These are phyloP conservation scores for Acanthacorydalis orientalis DNA, from an alignment of 2,888 invertebrate species.

Conservation along the genomic window DNA sequence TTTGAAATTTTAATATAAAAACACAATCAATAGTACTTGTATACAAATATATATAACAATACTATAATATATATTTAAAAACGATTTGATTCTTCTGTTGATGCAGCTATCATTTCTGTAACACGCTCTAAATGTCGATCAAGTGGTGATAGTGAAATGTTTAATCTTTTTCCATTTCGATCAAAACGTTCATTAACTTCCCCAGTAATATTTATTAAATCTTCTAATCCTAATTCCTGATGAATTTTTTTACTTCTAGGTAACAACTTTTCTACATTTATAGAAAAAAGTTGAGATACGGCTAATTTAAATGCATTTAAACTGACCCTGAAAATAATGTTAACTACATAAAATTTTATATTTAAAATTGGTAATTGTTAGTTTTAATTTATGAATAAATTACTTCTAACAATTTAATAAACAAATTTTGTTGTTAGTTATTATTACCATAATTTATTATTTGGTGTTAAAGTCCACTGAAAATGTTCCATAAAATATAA, in stretches of 20 bases:
- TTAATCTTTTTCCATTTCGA: conserved; percentile 7
- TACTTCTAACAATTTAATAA: no score
- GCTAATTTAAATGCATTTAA: conserved; percentile 16
- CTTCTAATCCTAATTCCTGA: conserved; percentile 13
- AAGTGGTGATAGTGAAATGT: conserved; percentile 9
- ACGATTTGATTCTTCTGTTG: conserved; percentile 7
- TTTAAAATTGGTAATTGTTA: background rate
- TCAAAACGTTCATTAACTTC: conserved; percentile 1
- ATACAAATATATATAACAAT: background rate
- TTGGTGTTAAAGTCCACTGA: conserved; percentile 17
- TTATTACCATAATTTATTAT: conserved; percentile 5
- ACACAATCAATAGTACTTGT: background rate
- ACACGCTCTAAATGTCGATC: conserved; percentile 12
- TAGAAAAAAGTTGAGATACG: conserved; percentile 11
- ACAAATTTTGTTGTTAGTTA: no score
- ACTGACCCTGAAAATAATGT: conserved; percentile 13
- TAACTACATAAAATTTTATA: background rate
- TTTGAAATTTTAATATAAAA: background rate
- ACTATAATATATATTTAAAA: background rate
- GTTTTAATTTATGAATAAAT: no score
- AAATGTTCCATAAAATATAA: conserved; percentile 26
- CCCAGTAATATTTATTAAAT: conserved; percentile 3
- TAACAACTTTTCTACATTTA: conserved; percentile 11
- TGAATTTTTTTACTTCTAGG: conserved; percentile 13
- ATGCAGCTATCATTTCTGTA: conserved; percentile 11